Percentiles rank a stretch among this genome's conserved stretches.
These are phyloP conservation scores for Sarcophaga carnaria DNA, from an alignment of 2,888 invertebrate species.

Conservation along the genomic window DNA sequence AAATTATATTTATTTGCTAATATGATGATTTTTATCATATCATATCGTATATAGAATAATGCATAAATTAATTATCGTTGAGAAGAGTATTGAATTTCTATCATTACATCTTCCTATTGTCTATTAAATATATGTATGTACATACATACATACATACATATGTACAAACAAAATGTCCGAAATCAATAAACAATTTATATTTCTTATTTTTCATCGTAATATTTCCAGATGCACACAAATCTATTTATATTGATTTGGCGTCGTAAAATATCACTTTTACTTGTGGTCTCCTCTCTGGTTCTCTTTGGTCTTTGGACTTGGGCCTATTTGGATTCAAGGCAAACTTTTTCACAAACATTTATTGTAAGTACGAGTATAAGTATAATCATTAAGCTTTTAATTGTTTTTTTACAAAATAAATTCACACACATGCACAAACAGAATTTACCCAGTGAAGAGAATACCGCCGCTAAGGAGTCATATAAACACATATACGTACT, in stretches of 20 bases:
- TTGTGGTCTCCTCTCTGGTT: slow-evolving; percentile 77
- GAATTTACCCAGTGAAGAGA: slow-evolving; percentile 51
- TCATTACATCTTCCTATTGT: too few relatives aligned
- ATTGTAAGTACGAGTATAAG: slow-evolving; percentile 52
- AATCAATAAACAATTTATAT: too few relatives aligned
- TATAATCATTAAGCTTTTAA: background rate
- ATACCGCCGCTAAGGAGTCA: slow-evolving; percentile 63
- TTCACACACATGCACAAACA: background rate
- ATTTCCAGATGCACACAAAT: slow-evolving; percentile 80
- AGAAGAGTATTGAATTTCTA: too few relatives aligned
- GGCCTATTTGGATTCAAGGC: slow-evolving; percentile 78
- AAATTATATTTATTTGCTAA: too few relatives aligned
- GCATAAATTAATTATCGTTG: too few relatives aligned
- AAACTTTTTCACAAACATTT: slow-evolving; percentile 62
- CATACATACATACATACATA: too few relatives aligned
- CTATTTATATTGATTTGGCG: slow-evolving; percentile 80
- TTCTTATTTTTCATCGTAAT: background rate
- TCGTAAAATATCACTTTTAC: slow-evolving; percentile 79
- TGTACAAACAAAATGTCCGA: too few relatives aligned
- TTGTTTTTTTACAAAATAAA: background rate
- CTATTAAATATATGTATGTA: too few relatives aligned
- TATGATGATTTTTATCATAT: too few relatives aligned
- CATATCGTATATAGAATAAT: too few relatives aligned
- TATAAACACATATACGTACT: slow-evolving; percentile 79
- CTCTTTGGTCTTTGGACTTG: slow-evolving; percentile 81